phyloP scores from a whole-genome alignment of 2,888 invertebrate species.

The Leuctra nigra region DNA sequence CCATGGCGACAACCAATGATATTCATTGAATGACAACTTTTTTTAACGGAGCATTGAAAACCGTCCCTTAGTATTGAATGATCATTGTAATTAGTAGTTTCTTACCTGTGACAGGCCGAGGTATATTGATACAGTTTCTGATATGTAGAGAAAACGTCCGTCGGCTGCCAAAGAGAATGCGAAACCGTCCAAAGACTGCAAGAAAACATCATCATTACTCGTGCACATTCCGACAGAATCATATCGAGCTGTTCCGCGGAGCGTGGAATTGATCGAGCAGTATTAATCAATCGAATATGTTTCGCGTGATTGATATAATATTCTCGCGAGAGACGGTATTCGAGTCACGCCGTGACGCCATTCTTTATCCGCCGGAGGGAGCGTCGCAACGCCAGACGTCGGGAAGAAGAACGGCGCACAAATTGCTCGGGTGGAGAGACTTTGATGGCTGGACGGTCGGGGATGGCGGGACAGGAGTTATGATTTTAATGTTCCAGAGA shows the following conservation, averaged over 20 bases:
- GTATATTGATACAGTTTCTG: constrained; percentile 99
- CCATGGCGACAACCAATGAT: too few species aligned
- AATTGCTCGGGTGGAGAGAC: constrained; percentile 38
- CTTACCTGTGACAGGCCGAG: constrained; percentile 97
- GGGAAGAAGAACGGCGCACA: constrained; percentile 33
- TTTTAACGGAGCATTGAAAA: too few species aligned
- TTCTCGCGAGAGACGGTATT: constrained; percentile 33
- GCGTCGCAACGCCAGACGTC: constrained; percentile 35
- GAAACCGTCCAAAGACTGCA: constrained; percentile 94
- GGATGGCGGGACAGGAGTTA: too few species aligned
- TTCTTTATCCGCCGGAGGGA: constrained; percentile 43
- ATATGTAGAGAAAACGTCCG: constrained; percentile 97
- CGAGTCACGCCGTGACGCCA: constrained; percentile 43
- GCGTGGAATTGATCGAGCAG: too few species aligned
- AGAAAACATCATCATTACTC: too few species aligned
- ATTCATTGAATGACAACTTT: too few species aligned
- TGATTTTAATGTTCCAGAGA: too few species aligned
- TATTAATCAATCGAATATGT: constrained; percentile 18
- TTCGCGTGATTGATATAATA: constrained; percentile 17
- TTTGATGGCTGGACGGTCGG: too few species aligned
- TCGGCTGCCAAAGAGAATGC: constrained; percentile 93
- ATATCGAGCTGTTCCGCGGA: too few species aligned
- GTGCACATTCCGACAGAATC: too few species aligned
- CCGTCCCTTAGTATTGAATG: too few species aligned
- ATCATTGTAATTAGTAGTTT: neutral